These are phyloP conservation scores for Bos taurus DNA, from an alignment of 2,113 vertebrate species.

Conservation along the genomic window ARS-UCD2.0 NC_037341.1:15342001-15342500, in stretches of 20 bases:
- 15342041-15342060: background rate
- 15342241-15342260: background rate
- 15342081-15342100: background rate
- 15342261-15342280: background rate
- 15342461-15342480: background rate
- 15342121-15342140: background rate
- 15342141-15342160: background rate
- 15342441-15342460: background rate
- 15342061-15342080: rapidly evolving
- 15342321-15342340: rapidly evolving
- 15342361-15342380: rapidly evolving
- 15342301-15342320: background rate
- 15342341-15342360: background rate
- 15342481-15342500: background rate
- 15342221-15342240: background rate
- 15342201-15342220: background rate
- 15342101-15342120: background rate
- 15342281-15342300: background rate
- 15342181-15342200: background rate
- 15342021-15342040: background rate
- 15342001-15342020: background rate
- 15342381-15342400: rapidly evolving
- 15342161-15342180: background rate
- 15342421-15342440: background rate
- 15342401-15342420: rapidly evolving